Percentiles rank a stretch among this genome's conserved stretches.
Evolutionary conservation across 2,888 invertebrate genomes (phyloP).

Genomic region (Sisyra terminalis): DNA sequence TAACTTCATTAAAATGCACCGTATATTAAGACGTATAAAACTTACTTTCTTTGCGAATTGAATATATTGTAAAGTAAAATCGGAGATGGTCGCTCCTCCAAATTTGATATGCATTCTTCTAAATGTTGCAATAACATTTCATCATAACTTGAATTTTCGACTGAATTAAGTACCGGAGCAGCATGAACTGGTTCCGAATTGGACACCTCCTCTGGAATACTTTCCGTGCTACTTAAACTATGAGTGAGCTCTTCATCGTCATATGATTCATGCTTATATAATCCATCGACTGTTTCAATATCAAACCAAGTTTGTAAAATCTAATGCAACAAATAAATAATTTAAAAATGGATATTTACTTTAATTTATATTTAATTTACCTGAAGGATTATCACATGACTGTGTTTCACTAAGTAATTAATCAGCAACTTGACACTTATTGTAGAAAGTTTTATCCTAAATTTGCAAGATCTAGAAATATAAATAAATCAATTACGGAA

Average conservation of each 20-base stretch:
- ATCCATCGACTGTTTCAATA: constrained; percentile 14
- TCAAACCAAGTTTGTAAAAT: constrained; percentile 27
- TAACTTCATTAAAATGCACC: no score
- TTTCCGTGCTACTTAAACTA: no score
- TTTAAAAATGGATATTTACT: not conserved
- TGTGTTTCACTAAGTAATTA: constrained; percentile 5
- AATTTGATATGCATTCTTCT: constrained; percentile 3
- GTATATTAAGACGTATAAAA: no score
- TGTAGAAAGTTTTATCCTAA: constrained; percentile 3
- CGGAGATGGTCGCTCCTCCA: not conserved
- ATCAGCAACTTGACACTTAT: not conserved
- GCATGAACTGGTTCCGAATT: no score
- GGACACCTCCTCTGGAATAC: no score
- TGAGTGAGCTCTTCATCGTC: not conserved
- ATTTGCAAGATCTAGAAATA: constrained; percentile 7
- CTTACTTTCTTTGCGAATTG: constrained; percentile 6
- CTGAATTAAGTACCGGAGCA: not conserved
- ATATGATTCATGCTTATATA: not conserved
- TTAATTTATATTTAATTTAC: not conserved
- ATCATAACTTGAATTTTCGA: not conserved
- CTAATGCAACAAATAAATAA: constrained; percentile 21
- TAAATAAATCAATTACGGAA: no score
- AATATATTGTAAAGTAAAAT: constrained; percentile 5
- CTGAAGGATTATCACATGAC: constrained; percentile 6
- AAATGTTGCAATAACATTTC: constrained; percentile 1